Percentiles rank a stretch among this genome's conserved stretches.
Conservation (phyloP, 1,140 invertebrate genomes). For the Panagrolaimus sp. region DNA sequence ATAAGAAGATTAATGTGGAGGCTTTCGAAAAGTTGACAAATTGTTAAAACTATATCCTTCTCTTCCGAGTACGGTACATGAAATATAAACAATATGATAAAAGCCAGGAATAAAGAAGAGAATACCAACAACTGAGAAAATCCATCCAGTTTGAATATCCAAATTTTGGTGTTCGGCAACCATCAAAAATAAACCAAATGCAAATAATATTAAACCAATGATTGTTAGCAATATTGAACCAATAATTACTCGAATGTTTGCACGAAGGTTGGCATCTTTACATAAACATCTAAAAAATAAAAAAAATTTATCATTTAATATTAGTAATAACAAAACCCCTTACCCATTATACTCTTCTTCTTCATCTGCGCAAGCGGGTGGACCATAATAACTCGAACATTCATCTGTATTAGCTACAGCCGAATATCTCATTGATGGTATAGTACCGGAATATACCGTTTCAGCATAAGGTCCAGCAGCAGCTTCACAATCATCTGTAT, state of each 20-base stretch:
- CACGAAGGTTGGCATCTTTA: constrained; percentile 38
- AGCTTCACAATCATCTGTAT: constrained; percentile 9
- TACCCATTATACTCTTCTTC: constrained; percentile 12
- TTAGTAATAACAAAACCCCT: neutral
- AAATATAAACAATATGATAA: constrained; percentile 44
- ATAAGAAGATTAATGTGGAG: constrained; percentile 15
- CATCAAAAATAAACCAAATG: constrained; percentile 41
- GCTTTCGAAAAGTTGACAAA: constrained; percentile 41
- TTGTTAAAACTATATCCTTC: constrained; percentile 46
- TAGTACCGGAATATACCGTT: neutral
- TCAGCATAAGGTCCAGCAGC: neutral
- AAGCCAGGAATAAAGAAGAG: constrained; percentile 50
- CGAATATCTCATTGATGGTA: constrained; percentile 3
- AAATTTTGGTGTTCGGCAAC: constrained; percentile 48
- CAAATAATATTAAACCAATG: constrained; percentile 32
- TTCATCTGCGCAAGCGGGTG: neutral
- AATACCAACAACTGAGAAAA: constrained; percentile 45
- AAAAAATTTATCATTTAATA: neutral
- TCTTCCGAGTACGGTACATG: constrained; percentile 36
- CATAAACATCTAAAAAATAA: constrained; percentile 31
- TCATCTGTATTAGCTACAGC: neutral
- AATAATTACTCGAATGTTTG: constrained; percentile 46
- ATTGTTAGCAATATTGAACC: constrained; percentile 42
- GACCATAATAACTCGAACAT: constrained; percentile 8
- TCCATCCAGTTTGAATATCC: constrained; percentile 51